These are phyloP conservation scores for Hippasteria phrygiana DNA, from an alignment of 53 echinoderm and acorn worm genomes.

Conservation along the genomic window DNA sequence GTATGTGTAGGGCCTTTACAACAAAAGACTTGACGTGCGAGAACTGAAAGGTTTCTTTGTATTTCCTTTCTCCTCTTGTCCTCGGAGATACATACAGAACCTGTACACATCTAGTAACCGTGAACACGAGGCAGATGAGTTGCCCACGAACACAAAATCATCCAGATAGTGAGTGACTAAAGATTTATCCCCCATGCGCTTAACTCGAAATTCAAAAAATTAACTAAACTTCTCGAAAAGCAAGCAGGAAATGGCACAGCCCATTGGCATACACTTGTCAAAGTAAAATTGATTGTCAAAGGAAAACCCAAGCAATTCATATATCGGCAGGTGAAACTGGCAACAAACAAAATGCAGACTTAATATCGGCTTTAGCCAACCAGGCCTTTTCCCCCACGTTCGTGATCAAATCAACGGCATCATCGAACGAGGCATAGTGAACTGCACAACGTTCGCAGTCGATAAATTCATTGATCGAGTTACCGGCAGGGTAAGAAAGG, in stretches of 20 bases:
- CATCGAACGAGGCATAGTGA: conserved; percentile 57
- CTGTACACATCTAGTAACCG: too few species aligned
- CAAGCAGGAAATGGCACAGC: too few species aligned
- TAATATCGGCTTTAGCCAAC: conserved; percentile 54
- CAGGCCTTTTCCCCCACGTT: not conserved
- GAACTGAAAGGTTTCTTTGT: too few species aligned
- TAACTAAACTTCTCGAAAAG: conserved; percentile 56
- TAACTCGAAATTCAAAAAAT: conserved; percentile 31
- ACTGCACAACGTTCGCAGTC: conserved; percentile 21
- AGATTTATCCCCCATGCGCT: not conserved
- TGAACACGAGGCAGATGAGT: too few species aligned
- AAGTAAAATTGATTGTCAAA: conserved; percentile 47
- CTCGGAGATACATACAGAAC: too few species aligned
- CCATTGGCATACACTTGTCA: conserved; percentile 70
- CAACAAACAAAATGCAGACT: conserved; percentile 61
- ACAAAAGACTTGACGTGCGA: too few species aligned
- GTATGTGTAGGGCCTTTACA: too few species aligned
- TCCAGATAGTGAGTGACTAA: conserved; percentile 56
- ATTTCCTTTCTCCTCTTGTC: too few species aligned
- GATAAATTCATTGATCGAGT: conserved; percentile 64
- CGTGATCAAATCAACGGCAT: conserved; percentile 21
- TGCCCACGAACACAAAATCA: conserved; percentile 16
- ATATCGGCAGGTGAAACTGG: conserved; percentile 59
- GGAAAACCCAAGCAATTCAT: conserved; percentile 54
- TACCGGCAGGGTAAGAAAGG: conserved; percentile 44